Conservation (phyloP, 2,113 vertebrate species). For the Heterochromis multidens region DNA sequence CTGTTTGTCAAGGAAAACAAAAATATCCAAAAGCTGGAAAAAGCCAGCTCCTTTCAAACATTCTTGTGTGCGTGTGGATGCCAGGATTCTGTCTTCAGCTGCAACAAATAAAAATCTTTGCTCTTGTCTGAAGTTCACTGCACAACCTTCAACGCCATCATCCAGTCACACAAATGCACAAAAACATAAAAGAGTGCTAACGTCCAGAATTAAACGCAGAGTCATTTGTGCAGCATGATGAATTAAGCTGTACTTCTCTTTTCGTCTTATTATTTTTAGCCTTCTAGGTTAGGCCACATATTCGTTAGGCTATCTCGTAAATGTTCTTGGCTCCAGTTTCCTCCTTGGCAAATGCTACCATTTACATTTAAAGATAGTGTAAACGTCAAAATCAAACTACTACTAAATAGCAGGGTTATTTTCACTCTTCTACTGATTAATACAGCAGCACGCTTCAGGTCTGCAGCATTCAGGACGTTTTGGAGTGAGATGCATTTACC, state of each 20-base stretch:
- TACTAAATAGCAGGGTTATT: background rate
- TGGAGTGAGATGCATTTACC: background rate
- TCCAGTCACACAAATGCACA: background rate
- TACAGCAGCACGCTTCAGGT: background rate
- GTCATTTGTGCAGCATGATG: background rate
- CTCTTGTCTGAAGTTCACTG: conserved; percentile 12
- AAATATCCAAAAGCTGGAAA: background rate
- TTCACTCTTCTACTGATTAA: background rate
- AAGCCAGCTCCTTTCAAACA: background rate
- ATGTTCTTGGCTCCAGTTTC: background rate
- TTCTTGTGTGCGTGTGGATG: background rate
- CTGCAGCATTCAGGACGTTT: background rate
- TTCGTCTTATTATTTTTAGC: background rate
- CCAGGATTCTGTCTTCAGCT: background rate
- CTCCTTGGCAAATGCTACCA: background rate
- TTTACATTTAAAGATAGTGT: background rate
- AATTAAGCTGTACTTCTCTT: background rate
- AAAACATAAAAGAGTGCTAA: background rate
- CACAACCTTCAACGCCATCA: background rate
- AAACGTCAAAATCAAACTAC: background rate
- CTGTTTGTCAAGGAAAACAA: background rate
- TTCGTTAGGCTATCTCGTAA: background rate
- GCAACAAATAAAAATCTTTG: background rate
- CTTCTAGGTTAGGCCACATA: background rate
- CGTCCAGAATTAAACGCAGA: background rate